Evolutionary conservation across 2,113 vertebrate genomes (phyloP).

Genomic region (Cottus gobio): DNA sequence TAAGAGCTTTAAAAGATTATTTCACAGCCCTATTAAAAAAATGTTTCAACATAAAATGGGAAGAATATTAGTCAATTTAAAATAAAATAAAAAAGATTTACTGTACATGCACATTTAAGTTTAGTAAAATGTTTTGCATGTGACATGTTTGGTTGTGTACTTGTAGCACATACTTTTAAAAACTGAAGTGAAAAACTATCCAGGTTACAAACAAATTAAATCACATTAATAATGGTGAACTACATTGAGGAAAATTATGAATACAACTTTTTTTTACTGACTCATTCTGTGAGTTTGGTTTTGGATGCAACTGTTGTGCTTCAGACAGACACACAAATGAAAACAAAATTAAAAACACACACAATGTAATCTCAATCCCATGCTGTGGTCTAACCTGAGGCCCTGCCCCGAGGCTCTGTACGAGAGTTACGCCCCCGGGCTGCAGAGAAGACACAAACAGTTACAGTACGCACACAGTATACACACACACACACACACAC

Average conservation of each 20-base stretch:
- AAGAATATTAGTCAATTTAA: background rate
- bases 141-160: background rate
- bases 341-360: conserved; percentile 13
- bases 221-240: background rate
- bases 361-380: conserved; percentile 47
- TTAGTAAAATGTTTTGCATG: background rate
- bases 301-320: conserved; percentile 17
- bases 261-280: background rate
- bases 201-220: background rate
- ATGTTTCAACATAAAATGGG: background rate
- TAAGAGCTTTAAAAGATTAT: background rate
- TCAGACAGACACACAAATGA: conserved; percentile 37
- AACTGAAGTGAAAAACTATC: background rate
- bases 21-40: background rate
- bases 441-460: conserved; percentile 71
- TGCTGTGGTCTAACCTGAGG: conserved; percentile 80
- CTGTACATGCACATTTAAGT: background rate
- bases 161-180: background rate
- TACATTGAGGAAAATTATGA: background rate
- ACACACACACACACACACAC: background rate
- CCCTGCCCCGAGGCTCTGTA: conserved; percentile 69
- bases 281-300: background rate
- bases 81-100: no score
- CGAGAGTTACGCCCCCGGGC: conserved; percentile 71
- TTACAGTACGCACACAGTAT: background rate